These are phyloP conservation scores for Entomyzon cyanotis DNA, from an alignment of 2,113 vertebrate genomes.

Conservation along the genomic window DNA sequence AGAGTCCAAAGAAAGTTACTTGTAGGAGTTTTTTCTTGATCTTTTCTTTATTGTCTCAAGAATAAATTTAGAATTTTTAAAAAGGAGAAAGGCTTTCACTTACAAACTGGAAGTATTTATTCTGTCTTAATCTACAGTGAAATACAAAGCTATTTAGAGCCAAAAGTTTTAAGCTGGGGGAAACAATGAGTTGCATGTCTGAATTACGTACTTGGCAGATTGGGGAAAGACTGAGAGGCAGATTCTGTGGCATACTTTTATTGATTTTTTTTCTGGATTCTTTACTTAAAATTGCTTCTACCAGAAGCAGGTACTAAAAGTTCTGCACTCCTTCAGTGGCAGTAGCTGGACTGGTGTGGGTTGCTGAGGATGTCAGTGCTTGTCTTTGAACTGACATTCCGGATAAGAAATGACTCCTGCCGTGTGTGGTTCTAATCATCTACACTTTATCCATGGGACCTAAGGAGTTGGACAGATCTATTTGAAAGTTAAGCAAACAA, in stretches of 20 bases:
- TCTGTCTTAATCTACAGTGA: background rate
- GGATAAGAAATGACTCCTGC: background rate
- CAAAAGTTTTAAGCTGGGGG: background rate
- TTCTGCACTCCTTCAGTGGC: background rate
- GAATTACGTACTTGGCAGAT: background rate
- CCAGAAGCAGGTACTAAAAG: background rate
- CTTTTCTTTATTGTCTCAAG: background rate
- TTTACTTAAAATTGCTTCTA: background rate
- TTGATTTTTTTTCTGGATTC: background rate
- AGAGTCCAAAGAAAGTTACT: background rate
- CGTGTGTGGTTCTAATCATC: background rate
- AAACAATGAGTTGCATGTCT: background rate
- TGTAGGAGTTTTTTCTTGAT: background rate
- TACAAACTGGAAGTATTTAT: background rate
- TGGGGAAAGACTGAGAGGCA: background rate
- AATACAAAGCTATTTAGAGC: background rate
- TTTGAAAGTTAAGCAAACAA: background rate
- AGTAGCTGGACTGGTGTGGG: background rate
- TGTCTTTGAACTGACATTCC: background rate
- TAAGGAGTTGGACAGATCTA: background rate
- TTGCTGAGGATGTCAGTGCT: background rate
- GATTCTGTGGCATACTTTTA: background rate
- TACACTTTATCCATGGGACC: background rate
- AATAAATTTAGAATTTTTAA: background rate
- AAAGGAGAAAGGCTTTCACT: background rate